Base-by-base conservation (phyloP, 37 sponge, comb jelly and placozoan genomes). In the Petrosia ficiformis region DNA sequence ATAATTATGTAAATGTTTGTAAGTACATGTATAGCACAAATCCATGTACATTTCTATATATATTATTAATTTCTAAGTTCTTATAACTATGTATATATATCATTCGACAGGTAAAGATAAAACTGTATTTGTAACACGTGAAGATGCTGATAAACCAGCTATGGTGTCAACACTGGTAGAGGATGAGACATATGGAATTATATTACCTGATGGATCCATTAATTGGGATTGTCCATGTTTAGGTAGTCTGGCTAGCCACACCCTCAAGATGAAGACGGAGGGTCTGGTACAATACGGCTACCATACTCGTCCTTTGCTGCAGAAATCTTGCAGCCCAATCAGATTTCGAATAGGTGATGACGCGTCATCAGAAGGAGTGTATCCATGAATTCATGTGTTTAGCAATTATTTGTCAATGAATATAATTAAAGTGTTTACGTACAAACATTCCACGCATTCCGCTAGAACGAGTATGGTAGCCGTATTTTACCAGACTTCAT, bases 201-300 rank as follows among this genome's bases (percentile, higher is more conserved):
- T 96, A 31, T 73, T 82, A 10, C 96, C 96, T 52, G 89, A 61
- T 61, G 96, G 96, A 10, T 93, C 92, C 41, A 86, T 96, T 54
- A 96, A 96, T 82, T 96, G 96, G 96, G 93, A 96, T 59, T 96
- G 96, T 39, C 96, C 93, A 26, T 96, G 96, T 76, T 80, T 96
- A 39, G 93, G 63, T 61, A n/a, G n/a, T 10, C 54, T 19, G 54
- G n/a, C n/a, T n/a, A n/a, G n/a, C n/a, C n/a, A n/a, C n/a, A n/a
- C n/a, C n/a, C n/a, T n/a, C n/a, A n/a, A n/a, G n/a, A n/a, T n/a
- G n/a, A n/a, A n/a, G n/a, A n/a, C n/a, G n/a, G n/a, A n/a, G n/a
- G n/a, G n/a, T n/a, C n/a, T n/a, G n/a, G n/a, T n/a, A n/a, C n/a
- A n/a, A n/a, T n/a, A n/a, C n/a, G n/a, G n/a, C n/a, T n/a, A n/a